Conservation (phyloP, 2,888 invertebrate species). For the Pachycephus smyrnensis region DNA sequence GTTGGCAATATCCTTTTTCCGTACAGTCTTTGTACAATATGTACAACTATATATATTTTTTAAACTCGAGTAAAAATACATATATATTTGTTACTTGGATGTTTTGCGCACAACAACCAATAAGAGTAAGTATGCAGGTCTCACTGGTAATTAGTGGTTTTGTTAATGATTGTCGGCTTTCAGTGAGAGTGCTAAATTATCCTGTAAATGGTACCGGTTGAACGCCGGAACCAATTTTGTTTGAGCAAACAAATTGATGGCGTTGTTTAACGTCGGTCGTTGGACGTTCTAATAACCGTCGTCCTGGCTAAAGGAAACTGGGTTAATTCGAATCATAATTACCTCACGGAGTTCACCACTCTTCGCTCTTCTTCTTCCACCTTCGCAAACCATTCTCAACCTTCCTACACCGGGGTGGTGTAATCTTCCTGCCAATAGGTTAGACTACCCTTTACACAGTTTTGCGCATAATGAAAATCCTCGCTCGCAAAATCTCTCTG, state of each 20-base stretch:
- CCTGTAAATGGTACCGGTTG: background rate
- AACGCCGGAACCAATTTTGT: slow-evolving; percentile 6
- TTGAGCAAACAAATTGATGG: slow-evolving; percentile 3
- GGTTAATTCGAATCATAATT: slow-evolving; percentile 7
- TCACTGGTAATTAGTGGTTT: slow-evolving; percentile 26
- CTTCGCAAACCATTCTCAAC: background rate
- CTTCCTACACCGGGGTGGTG: background rate
- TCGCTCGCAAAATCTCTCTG: background rate
- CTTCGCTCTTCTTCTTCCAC: background rate
- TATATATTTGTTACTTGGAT: background rate
- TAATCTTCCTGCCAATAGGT: background rate
- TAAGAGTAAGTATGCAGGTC: background rate
- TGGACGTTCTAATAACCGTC: background rate
- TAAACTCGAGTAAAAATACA: too few relatives aligned
- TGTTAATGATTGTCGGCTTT: slow-evolving; percentile 29
- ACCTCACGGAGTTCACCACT: background rate
- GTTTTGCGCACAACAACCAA: background rate
- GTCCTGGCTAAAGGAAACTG: background rate
- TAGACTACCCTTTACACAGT: background rate
- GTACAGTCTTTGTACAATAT: background rate
- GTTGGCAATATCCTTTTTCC: background rate
- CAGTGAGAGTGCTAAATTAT: background rate
- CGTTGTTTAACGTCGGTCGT: background rate
- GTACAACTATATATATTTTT: background rate
- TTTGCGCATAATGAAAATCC: background rate